phyloP scores from a whole-genome alignment of 30 jellyfish, hydroid and myxozoan species.

The Aurelia sp. region DNA sequence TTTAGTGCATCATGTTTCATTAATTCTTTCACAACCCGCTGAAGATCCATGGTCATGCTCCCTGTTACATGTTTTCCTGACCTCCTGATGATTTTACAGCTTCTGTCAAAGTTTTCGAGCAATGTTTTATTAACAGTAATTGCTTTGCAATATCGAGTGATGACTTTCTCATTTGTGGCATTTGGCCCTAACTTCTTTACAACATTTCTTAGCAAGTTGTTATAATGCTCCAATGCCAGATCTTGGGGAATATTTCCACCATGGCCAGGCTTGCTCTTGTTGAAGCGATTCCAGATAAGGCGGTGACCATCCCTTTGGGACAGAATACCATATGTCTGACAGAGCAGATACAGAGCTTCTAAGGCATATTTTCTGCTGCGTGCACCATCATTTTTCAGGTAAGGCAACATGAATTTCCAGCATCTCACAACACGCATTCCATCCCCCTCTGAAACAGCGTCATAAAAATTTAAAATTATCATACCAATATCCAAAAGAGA shows the following conservation, averaged over 20 bases:
- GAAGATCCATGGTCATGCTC: not conserved
- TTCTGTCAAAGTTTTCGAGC: constrained; percentile 36
- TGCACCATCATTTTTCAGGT: constrained; percentile 35
- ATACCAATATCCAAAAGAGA: no score
- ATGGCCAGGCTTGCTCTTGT: constrained; percentile 23
- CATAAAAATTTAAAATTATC: no score
- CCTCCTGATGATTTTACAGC: not conserved
- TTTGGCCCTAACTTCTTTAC: constrained; percentile 40
- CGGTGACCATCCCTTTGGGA: constrained; percentile 38
- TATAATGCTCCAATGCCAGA: constrained; percentile 47
- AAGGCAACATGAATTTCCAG: constrained; percentile 54
- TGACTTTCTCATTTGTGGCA: constrained; percentile 8
- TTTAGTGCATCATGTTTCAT: constrained; percentile 1
- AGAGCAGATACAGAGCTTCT: constrained; percentile 37
- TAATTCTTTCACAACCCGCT: no score
- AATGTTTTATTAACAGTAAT: constrained; percentile 21
- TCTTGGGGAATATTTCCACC: constrained; percentile 66
- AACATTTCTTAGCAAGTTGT: constrained; percentile 15
- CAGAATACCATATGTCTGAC: constrained; percentile 34
- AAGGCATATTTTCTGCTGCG: constrained; percentile 48
- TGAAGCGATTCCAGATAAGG: constrained; percentile 51
- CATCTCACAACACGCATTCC: no score
- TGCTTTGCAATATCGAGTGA: constrained; percentile 38
- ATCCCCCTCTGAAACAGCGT: no score
- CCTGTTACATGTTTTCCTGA: constrained; percentile 43